Conservation (phyloP, 1,140 invertebrate genomes). For the Armadillidium nasatum region DNA sequence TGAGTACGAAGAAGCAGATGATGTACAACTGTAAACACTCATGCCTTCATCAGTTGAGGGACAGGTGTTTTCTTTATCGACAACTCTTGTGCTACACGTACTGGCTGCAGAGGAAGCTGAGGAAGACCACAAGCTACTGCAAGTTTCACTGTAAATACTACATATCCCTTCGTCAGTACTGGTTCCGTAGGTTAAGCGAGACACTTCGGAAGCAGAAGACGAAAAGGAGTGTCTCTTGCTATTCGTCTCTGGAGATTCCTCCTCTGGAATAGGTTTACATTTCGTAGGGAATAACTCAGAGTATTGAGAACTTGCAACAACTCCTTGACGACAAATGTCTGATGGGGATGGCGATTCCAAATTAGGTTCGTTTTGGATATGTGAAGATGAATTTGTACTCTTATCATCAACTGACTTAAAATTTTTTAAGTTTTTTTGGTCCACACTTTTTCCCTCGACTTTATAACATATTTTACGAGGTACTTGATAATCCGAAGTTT, state of each 20-base stretch:
- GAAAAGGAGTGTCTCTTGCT: background rate
- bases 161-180: constrained; percentile 41
- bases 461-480: too few species aligned
- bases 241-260: background rate
- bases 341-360: too few species aligned
- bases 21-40: constrained; percentile 28
- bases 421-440: too few species aligned
- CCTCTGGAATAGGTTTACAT: background rate
- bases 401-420: too few species aligned
- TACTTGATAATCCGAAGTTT: too few species aligned
- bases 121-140: constrained; percentile 33
- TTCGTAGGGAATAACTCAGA: background rate
- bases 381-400: too few species aligned
- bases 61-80: constrained; percentile 20
- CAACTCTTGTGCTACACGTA: constrained; percentile 10
- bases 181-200: constrained; percentile 35
- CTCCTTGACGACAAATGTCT: too few species aligned
- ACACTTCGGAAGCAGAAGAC: constrained; percentile 19
- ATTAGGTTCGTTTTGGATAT: too few species aligned
- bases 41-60: constrained; percentile 29
- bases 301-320: background rate
- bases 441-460: too few species aligned
- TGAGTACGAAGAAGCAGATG: constrained; percentile 19
- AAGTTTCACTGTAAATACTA: constrained; percentile 32
- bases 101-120: constrained; percentile 20